Base-by-base conservation (phyloP, 2,888 invertebrate genomes). In the Cetonia aurata region DNA sequence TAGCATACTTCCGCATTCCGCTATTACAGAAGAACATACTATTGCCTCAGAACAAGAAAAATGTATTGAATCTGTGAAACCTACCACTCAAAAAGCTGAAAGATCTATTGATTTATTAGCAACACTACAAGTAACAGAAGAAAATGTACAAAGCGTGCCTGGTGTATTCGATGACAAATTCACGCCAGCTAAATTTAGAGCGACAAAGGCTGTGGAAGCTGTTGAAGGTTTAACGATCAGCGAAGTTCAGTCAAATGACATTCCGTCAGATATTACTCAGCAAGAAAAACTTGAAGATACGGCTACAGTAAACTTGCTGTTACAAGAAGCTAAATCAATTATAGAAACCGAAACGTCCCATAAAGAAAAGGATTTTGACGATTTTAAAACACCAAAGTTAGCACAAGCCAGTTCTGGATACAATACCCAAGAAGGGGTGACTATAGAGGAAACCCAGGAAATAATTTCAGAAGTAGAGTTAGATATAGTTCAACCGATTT, bases 251-350 rank as follows among this genome's bases (percentile, higher is more conserved):
- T 76, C 80, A 31, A 80, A 80, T 67, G 79, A 83, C 69, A 82
- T 86, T 15, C 84, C 89, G 0, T 78, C 80, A 1, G 86, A 87
- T 65, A 87, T 88, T 68, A 82, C 83, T 50, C 81, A 83, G 76
- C 80, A 83, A 44, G 80, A 84, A 79, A 80, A 80, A 15, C 72
- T 78, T 71, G 76, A 83, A 72, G 86, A 88, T 75, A 86, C 83
- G 72, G 92, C 92, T 0, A 88, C 87, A 72, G 74, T 89, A 0
- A 86, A 87, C 6, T 69, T 93, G 1, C 82, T 89, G 37, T 81
- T 90, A 25, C 89, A 90, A 78, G 91, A 93, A 84, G 91, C 93
- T n/a, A 85, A 90, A 41, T 88, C 88, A 44, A 84, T 91, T n/a
- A 87, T 88, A 46, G 90, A 93, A 82, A 88, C 89, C 13, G 86